phyloP scores from a whole-genome alignment of 2,888 invertebrate species.

The Drosophila tripunctata region DNA sequence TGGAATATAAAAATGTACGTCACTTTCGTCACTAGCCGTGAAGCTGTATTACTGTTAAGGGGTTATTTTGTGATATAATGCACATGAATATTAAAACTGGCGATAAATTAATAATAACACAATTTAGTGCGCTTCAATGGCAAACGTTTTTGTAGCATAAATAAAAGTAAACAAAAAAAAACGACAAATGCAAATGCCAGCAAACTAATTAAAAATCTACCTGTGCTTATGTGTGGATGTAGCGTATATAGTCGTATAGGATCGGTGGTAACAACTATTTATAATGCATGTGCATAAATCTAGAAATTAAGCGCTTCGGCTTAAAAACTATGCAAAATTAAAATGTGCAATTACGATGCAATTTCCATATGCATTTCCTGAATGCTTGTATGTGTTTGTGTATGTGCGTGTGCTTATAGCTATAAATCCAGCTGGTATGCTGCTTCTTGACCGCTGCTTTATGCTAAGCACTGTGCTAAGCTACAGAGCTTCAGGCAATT shows the following conservation, averaged over 20 bases:
- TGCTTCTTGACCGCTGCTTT: not conserved
- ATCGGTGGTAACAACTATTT: constrained; percentile 46
- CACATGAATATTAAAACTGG: not conserved
- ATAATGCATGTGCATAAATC: constrained; percentile 73
- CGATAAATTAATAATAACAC: constrained; percentile 50
- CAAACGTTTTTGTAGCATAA: constrained; percentile 16
- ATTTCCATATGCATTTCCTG: constrained; percentile 14
- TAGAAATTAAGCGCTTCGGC: constrained; percentile 58
- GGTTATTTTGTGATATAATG: no score
- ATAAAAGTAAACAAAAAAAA: constrained; percentile 3
- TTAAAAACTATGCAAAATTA: constrained; percentile 63
- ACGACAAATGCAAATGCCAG: constrained; percentile 51
- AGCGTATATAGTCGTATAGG: constrained; percentile 10
- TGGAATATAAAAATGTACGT: no score
- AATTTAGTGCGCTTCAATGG: constrained; percentile 32
- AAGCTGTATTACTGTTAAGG: no score
- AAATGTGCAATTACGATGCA: constrained; percentile 65
- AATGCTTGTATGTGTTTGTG: not conserved
- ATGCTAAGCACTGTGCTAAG: not conserved
- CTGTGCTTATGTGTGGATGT: not conserved
- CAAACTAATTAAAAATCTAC: constrained; percentile 66
- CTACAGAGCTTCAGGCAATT: not conserved
- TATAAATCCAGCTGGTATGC: constrained; percentile 4
- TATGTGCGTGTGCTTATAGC: constrained; percentile 1
- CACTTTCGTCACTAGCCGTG: no score